phyloP scores from a whole-genome alignment of 2,797 vertebrate species.

The Thamnophis elegans region DNA sequence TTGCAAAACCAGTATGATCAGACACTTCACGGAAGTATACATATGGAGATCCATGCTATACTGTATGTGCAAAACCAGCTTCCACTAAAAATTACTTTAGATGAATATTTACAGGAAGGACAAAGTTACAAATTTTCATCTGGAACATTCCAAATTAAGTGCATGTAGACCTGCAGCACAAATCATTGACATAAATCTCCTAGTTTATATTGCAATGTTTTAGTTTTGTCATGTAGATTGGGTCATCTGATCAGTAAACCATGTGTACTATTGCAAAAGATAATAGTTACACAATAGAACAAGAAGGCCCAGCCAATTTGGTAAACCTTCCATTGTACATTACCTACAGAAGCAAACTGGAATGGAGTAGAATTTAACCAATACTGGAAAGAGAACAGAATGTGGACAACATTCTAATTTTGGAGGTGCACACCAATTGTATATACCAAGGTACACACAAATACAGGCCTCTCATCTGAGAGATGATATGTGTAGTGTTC shows the following conservation, averaged over 20 bases:
- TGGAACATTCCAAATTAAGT: neutral
- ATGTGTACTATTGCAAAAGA: neutral
- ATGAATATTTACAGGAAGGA: neutral
- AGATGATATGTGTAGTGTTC: neutral
- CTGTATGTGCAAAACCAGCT: neutral
- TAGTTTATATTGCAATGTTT: neutral
- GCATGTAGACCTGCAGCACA: neutral
- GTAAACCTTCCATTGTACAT: neutral
- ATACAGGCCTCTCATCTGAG: neutral
- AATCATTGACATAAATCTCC: neutral
- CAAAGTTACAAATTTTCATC: neutral
- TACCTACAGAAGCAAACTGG: neutral
- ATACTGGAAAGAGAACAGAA: neutral
- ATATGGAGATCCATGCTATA: neutral
- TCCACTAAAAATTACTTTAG: neutral
- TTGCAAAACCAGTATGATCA: neutral
- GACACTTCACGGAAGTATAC: neutral
- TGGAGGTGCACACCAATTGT: neutral
- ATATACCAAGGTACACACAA: neutral
- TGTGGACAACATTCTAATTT: neutral
- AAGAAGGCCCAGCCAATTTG: neutral
- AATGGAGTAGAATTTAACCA: neutral
- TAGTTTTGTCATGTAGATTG: neutral
- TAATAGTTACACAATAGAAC: neutral
- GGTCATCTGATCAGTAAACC: neutral